Base-by-base conservation (phyloP, 2,113 vertebrate species). In the Chinchilla lanigera region DNA sequence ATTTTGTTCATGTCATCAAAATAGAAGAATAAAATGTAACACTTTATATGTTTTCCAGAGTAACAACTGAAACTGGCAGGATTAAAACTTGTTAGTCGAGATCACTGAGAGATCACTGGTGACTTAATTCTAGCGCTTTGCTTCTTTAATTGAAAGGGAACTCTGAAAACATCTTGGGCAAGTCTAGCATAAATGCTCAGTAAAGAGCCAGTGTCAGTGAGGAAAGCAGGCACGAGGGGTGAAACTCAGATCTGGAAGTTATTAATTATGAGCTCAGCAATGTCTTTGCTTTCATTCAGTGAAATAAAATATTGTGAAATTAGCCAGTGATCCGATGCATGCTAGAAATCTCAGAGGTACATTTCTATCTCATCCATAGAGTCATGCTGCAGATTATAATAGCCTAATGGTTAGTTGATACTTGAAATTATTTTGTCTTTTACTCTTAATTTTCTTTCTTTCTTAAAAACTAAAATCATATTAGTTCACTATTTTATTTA, bases 201-300 rank as follows among this genome's bases (percentile, higher is more conserved):
- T 86, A 0, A 28, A 78, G 22, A 44, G 17, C 5, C 20, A 78
- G 13, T 7, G 1, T 41, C 28, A 54, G 2, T 52, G 0, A 54
- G 35, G 26, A 30, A 78, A 78, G 16, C 63, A 58, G 20, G 41
- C 38, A 1, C n/a, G 41, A 75, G 33, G 16, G 26, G 24, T 69
- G 19, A 22, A 0, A 24, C 14, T n/a, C 12, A 58, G 3, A 1
- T 26, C 17, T 77, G 8, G 0, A 10, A 9, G 3, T 44, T 33
- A 2, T 33, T 54, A 44, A 19, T 35, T 41, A 38, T 63, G 33
- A n/a, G 9, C 24, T 89, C 58, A 44, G 28, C 41, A 54, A 30
- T 67, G 30, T n/a, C 19, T 90, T 84, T 6, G 14, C 56, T 93
- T 78, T 35, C 4, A 28, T 56, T 11, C 16, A 3, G 20, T 86